These are phyloP conservation scores for Xenus cinereus DNA, from an alignment of 2,113 vertebrate genomes.

Conservation along the genomic window DNA sequence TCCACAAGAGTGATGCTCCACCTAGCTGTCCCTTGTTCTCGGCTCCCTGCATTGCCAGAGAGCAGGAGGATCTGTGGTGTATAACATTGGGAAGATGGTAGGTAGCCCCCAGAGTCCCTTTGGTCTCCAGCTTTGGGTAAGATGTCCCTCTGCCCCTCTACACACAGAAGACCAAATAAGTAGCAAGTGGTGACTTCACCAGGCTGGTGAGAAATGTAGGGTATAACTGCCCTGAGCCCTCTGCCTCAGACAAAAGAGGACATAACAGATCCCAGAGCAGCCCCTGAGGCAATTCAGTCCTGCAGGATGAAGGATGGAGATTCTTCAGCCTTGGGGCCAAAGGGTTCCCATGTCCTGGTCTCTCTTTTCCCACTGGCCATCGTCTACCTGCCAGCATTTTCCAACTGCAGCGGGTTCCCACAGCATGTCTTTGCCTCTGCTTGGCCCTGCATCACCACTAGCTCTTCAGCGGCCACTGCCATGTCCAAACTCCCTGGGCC, in stretches of 20 bases:
- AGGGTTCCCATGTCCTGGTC: not conserved
- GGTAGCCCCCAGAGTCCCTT: not conserved
- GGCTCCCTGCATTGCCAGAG: not conserved
- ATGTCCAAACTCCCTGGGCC: not conserved
- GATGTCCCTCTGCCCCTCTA: not conserved
- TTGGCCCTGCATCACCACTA: too few species aligned
- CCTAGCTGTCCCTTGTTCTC: fast-evolving
- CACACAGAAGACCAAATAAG: not conserved
- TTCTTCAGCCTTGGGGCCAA: not conserved
- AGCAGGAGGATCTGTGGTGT: not conserved
- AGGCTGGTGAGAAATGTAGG: not conserved
- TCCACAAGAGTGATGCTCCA: not conserved
- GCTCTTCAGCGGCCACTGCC: not conserved
- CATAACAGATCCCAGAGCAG: not conserved
- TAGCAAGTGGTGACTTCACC: not conserved
- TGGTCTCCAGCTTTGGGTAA: not conserved
- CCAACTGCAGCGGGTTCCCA: not conserved
- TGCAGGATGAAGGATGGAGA: not conserved
- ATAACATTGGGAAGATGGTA: not conserved
- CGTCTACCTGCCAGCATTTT: not conserved
- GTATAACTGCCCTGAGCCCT: too few species aligned
- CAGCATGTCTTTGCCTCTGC: not conserved
- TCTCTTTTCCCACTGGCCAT: not conserved
- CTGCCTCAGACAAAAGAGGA: not conserved
- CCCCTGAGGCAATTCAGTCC: too few species aligned